Conservation (phyloP, 2,113 vertebrate genomes). For the Callopanchax toddi region DNA sequence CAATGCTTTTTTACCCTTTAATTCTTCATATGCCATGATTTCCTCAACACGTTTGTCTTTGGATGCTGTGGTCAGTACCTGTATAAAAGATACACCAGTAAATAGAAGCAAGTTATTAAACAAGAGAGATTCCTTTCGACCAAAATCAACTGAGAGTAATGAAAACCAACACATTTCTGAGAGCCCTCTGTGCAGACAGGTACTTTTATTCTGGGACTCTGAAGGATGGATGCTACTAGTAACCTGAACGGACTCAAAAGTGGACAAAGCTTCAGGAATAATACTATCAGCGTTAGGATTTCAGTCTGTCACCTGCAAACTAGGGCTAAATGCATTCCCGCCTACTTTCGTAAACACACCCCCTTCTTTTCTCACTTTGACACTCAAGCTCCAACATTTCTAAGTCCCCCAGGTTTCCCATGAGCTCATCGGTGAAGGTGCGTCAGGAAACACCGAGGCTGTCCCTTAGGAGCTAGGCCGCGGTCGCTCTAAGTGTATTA, state of each 20-base stretch:
- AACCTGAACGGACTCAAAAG: conserved; percentile 9
- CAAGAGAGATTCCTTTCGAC: background rate
- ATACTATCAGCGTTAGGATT: background rate
- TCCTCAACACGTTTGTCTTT: conserved; percentile 23
- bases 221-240: background rate
- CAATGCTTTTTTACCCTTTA: conserved; percentile 76
- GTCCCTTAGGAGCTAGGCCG: conserved; percentile 52
- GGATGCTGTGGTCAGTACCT: conserved; percentile 45
- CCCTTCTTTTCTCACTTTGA: conserved; percentile 65
- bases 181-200: background rate
- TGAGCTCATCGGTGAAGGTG: conserved; percentile 7
- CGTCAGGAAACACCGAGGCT: conserved; percentile 61
- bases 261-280: background rate
- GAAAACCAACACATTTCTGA: background rate
- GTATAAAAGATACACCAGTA: background rate
- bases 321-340: conserved; percentile 71
- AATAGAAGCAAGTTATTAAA: background rate
- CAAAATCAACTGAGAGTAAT: background rate
- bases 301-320: background rate
- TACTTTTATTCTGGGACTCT: background rate
- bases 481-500: background rate
- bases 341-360: conserved; percentile 79
- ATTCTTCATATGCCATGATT: conserved; percentile 81
- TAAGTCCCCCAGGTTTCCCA: conserved; percentile 7
- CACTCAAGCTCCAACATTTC: conserved; percentile 29